phyloP scores from a whole-genome alignment of 2,888 invertebrate species.

The Cheilosia grossa region DNA sequence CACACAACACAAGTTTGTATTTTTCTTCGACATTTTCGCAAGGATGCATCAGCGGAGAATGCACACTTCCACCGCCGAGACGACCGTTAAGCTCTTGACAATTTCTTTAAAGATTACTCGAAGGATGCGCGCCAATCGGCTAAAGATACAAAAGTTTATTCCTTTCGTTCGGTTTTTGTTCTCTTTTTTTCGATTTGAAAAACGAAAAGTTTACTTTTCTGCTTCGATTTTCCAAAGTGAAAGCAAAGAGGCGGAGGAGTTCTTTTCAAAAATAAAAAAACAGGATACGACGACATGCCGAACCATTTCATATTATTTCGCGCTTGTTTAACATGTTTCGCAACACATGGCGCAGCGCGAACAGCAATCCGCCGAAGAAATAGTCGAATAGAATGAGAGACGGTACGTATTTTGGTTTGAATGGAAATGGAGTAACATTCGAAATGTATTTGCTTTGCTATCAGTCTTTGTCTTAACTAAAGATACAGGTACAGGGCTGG shows the following conservation, averaged over 20 bases:
- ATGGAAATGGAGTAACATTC: conserved; percentile 39
- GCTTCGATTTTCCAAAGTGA: conserved; percentile 69
- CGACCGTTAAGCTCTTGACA: conserved; percentile 74
- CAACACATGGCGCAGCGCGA: conserved; percentile 52
- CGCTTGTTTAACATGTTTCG: conserved; percentile 73
- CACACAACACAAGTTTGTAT: conserved; percentile 53
- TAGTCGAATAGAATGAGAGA: background rate
- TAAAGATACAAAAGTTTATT: conserved; percentile 70
- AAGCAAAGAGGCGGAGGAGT: conserved; percentile 29
- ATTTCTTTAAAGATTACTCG: conserved; percentile 75
- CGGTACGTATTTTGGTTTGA: conserved; percentile 35
- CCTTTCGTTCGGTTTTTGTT: conserved; percentile 27
- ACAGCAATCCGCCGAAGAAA: conserved; percentile 10
- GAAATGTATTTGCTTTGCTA: conserved; percentile 30
- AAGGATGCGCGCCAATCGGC: conserved; percentile 74
- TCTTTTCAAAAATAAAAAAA: conserved; percentile 16
- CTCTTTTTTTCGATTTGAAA: conserved; percentile 31
- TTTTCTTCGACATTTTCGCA: conserved; percentile 61
- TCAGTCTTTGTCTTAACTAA: background rate
- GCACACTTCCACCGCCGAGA: conserved; percentile 20
- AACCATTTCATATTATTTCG: conserved; percentile 71
- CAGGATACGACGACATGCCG: conserved; percentile 17
- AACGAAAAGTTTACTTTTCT: conserved; percentile 66
- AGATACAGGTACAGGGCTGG: conserved; percentile 18
- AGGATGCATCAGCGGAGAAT: conserved; percentile 35